Conservation (phyloP, 2,797 vertebrate species). For the Clangula hyemalis region DNA sequence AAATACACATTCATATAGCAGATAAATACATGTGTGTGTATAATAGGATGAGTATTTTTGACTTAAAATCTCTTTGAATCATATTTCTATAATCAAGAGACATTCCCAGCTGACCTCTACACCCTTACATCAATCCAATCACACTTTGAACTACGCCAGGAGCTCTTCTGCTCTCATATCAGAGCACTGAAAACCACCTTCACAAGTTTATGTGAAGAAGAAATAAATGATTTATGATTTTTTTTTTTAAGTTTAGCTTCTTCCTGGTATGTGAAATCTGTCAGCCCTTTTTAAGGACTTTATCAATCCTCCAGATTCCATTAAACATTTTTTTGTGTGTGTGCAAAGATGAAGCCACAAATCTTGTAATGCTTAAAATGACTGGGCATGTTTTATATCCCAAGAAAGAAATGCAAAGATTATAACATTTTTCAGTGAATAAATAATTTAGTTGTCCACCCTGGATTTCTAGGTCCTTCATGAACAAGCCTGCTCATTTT, state of each 20-base stretch:
- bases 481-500: neutral
- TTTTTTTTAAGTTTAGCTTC: neutral
- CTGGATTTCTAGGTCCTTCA: neutral
- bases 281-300: neutral
- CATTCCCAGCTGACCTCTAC: neutral
- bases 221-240: neutral
- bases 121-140: neutral
- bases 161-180: neutral
- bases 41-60: neutral
- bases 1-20: neutral
- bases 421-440: neutral
- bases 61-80: slow-evolving; percentile 25
- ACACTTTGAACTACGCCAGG: neutral
- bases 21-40: neutral
- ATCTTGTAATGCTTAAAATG: neutral
- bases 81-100: neutral
- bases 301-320: neutral
- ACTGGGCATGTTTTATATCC: neutral
- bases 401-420: neutral
- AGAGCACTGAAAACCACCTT: neutral
- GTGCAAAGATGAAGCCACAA: neutral
- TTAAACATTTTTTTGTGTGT: neutral
- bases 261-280: neutral
- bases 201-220: neutral
- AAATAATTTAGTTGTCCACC: neutral